Percentiles rank a stretch among this genome's conserved stretches.
These are phyloP conservation scores for Microplitis deprimator DNA, from an alignment of 2,888 invertebrate genomes.

Conservation along the genomic window DNA sequence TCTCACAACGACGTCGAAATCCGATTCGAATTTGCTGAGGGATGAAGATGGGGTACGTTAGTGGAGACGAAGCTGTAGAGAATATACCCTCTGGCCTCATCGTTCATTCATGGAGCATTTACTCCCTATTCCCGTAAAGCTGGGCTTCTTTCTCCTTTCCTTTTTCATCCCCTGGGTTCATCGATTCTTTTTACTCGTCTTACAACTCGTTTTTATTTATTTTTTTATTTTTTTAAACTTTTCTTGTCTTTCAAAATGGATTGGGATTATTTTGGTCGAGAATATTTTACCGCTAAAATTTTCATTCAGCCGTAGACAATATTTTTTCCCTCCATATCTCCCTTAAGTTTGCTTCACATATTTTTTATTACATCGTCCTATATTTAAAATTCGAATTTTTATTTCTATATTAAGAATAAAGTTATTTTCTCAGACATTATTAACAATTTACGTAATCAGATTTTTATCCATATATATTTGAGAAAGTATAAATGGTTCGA, in stretches of 20 bases:
- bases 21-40: slow-evolving; percentile 62
- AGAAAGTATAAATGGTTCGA: not conserved
- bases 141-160: slow-evolving; percentile 52
- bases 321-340: not conserved
- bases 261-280: slow-evolving; percentile 62
- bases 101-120: slow-evolving; percentile 72
- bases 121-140: slow-evolving; percentile 68
- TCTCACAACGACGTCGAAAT: slow-evolving; percentile 55
- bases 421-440: too few species aligned
- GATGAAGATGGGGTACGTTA: not conserved
- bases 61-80: slow-evolving; percentile 39
- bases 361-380: not conserved
- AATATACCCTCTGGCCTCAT: slow-evolving; percentile 63
- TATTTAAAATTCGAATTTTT: too few species aligned
- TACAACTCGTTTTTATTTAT: slow-evolving; percentile 21
- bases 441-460: not conserved
- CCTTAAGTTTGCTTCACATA: not conserved
- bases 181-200: slow-evolving; percentile 21
- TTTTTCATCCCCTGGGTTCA: slow-evolving; percentile 36
- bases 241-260: slow-evolving; percentile 65
- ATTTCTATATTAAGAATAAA: too few species aligned
- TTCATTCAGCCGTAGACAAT: not conserved
- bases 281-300: slow-evolving; percentile 57
- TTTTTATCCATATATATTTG: not conserved
- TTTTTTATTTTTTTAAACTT: slow-evolving; percentile 58